These are phyloP conservation scores for Caretta caretta DNA, from an alignment of 2,113 vertebrate genomes.

Conservation along the genomic window DNA sequence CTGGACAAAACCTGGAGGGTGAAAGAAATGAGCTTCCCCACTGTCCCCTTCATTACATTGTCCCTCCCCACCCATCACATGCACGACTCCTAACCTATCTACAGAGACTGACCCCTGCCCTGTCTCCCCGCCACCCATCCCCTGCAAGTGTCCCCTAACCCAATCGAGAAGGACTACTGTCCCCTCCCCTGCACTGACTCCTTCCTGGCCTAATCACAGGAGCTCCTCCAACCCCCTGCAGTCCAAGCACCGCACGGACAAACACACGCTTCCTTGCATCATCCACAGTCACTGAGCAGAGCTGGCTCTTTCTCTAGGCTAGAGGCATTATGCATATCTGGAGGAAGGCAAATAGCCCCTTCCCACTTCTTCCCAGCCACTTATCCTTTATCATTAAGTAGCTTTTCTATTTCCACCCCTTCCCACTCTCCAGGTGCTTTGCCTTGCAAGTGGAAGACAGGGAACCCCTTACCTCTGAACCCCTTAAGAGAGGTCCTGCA, in stretches of 20 bases:
- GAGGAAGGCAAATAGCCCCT: neutral
- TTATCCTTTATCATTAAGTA: neutral
- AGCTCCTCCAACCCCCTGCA: neutral
- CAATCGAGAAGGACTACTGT: too few species aligned
- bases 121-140: neutral
- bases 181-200: neutral
- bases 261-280: neutral
- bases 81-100: neutral
- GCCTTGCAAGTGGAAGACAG: neutral
- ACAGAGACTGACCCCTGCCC: neutral
- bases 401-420: neutral
- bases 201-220: conserved; percentile 5
- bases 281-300: conserved; percentile 2
- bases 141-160: neutral
- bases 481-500: neutral
- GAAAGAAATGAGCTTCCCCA: neutral
- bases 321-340: neutral
- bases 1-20: neutral
- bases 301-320: neutral
- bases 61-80: neutral
- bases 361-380: neutral
- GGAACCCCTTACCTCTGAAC: conserved; percentile 44
- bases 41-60: neutral
- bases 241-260: neutral
- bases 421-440: neutral